Conservation (phyloP, 2,888 invertebrate species). For the Tiliacea aurago region DNA sequence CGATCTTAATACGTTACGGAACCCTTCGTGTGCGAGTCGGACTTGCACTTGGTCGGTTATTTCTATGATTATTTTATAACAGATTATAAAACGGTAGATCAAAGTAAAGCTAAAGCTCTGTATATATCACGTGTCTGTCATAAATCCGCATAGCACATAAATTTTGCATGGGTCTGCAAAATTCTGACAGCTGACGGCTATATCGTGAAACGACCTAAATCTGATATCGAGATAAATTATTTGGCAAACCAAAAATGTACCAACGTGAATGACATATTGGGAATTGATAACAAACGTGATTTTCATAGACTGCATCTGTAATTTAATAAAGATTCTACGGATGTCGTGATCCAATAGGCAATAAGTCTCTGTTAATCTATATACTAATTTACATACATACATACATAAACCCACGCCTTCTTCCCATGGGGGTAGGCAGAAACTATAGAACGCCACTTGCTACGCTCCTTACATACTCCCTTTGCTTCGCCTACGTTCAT, state of each 20-base stretch:
- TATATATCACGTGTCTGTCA: constrained; percentile 45
- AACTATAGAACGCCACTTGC: too few species aligned
- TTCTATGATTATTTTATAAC: constrained; percentile 1
- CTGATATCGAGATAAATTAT: constrained; percentile 56
- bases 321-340: too few species aligned
- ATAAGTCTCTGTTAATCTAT: too few species aligned
- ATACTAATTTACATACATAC: too few species aligned
- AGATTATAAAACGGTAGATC: constrained; percentile 20
- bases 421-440: too few species aligned
- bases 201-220: constrained; percentile 47
- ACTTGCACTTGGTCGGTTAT: too few species aligned
- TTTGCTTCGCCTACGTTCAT: too few species aligned
- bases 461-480: too few species aligned
- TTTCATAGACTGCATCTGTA: neutral
- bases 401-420: too few species aligned
- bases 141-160: constrained; percentile 56
- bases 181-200: constrained; percentile 59
- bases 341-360: too few species aligned
- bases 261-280: constrained; percentile 15
- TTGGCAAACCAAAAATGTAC: constrained; percentile 30
- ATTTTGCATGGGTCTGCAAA: constrained; percentile 55
- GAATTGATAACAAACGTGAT: constrained; percentile 14
- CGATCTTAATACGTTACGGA: too few species aligned
- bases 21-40: too few species aligned
- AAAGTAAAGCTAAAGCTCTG: constrained; percentile 27